Evolutionary conservation across 2,797 vertebrate genomes (phyloP).

Genomic region (Channallabes apus): DNA sequence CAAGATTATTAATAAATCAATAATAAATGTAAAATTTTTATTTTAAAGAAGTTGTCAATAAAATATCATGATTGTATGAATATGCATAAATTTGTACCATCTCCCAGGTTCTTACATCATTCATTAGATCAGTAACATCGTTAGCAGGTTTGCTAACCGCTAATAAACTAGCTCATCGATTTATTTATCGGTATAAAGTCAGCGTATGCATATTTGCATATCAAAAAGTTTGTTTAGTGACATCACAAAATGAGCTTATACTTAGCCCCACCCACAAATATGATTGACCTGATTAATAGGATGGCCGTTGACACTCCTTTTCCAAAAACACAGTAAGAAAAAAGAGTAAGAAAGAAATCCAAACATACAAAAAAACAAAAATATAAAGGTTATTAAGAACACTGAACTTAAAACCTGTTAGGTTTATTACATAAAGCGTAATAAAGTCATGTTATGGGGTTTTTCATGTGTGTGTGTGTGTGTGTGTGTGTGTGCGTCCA

Average conservation of each 20-base stretch:
- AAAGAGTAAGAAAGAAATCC: not conserved
- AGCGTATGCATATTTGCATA: not conserved
- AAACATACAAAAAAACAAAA: not conserved
- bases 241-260: not conserved
- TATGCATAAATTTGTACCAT: not conserved
- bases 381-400: no score
- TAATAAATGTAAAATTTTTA: not conserved
- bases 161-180: not conserved
- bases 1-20: not conserved
- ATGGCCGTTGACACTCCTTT: not conserved
- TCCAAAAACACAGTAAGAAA: not conserved
- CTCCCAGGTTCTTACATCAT: not conserved
- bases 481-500: slow-evolving; percentile 43
- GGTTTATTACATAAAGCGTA: not conserved
- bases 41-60: not conserved
- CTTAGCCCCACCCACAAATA: not conserved
- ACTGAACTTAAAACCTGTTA: no score
- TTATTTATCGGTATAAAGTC: not conserved
- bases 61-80: not conserved
- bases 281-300: not conserved
- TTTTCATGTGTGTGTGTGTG: not conserved
- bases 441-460: not conserved
- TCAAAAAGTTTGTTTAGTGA: not conserved
- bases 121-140: not conserved
- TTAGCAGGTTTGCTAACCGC: not conserved